Evolutionary conservation across 2,888 invertebrate genomes (phyloP).

Genomic region (Pristionchus exspectatus): DNA sequence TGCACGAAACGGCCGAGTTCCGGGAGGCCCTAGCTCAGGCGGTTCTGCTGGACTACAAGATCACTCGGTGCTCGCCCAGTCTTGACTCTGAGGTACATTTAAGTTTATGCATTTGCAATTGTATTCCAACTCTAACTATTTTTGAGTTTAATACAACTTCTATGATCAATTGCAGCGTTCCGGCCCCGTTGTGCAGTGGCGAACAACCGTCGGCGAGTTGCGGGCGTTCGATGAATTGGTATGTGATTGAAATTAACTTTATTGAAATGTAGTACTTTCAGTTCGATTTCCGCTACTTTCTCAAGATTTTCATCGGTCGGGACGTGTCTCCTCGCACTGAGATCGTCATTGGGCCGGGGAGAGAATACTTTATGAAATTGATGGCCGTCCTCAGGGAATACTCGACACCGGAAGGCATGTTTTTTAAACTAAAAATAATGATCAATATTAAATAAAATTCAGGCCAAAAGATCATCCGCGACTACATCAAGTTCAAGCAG

Average conservation of each 20-base stretch:
- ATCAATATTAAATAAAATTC: background rate
- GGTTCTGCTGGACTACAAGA: conserved; percentile 19
- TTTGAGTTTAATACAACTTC: too few relatives aligned
- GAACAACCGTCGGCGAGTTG: background rate
- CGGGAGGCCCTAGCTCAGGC: background rate
- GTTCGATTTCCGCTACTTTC: conserved; percentile 27
- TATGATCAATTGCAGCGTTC: background rate
- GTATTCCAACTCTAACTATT: too few relatives aligned
- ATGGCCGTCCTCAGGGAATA: background rate
- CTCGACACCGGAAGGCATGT: background rate
- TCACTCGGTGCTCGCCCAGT: background rate
- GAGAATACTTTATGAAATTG: background rate
- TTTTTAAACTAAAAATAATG: background rate
- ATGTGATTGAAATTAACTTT: too few relatives aligned
- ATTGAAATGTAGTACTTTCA: too few relatives aligned
- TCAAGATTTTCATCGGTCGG: background rate
- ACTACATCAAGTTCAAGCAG: conserved; percentile 46
- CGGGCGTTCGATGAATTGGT: background rate
- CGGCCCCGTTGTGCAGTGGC: background rate
- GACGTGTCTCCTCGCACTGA: background rate
- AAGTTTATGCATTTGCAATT: too few relatives aligned
- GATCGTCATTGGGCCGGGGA: background rate
- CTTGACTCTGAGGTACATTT: background rate
- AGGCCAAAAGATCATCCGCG: background rate
- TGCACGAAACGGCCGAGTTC: background rate